Evolutionary conservation across 2,888 invertebrate species (phyloP).

Genomic region (Cybosia mesomella): DNA sequence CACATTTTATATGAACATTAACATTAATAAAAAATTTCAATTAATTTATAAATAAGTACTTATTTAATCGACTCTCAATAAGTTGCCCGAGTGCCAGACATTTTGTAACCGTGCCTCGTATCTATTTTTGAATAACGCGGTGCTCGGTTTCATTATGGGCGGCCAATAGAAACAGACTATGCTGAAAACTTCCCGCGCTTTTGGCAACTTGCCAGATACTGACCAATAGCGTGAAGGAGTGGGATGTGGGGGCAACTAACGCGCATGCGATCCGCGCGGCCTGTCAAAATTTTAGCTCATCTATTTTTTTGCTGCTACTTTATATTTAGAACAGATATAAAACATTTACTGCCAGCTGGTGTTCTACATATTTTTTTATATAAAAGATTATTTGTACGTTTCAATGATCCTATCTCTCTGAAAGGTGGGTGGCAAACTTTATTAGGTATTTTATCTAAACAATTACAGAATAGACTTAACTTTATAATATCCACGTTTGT

Average conservation of each 20-base stretch:
- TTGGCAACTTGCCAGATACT: conserved; percentile 79
- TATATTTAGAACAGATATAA: conserved; percentile 60
- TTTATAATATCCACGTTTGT: background rate
- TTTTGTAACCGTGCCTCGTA: conserved; percentile 67
- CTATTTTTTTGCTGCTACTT: conserved; percentile 58
- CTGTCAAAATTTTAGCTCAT: conserved; percentile 57
- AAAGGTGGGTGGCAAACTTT: background rate
- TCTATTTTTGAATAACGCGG: conserved; percentile 87
- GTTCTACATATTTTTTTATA: conserved; percentile 31
- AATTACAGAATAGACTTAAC: background rate
- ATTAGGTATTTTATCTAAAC: background rate
- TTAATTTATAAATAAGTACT: conserved; percentile 26
- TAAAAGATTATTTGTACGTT: conserved; percentile 11
- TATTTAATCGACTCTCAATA: conserved; percentile 39
- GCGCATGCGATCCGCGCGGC: conserved; percentile 60
- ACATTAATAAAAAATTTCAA: conserved; percentile 13
- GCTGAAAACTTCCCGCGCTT: conserved; percentile 78
- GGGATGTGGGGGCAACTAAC: conserved; percentile 68
- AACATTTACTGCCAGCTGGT: conserved; percentile 50
- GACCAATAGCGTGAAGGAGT: conserved; percentile 75
- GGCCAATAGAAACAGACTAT: conserved; percentile 73
- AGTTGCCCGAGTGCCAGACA: conserved; percentile 47
- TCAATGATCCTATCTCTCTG: background rate
- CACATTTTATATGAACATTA: background rate
- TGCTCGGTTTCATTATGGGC: conserved; percentile 80